These are phyloP conservation scores for Mungos mungo DNA, from an alignment of 2,113 vertebrate genomes.

Conservation along the genomic window DNA sequence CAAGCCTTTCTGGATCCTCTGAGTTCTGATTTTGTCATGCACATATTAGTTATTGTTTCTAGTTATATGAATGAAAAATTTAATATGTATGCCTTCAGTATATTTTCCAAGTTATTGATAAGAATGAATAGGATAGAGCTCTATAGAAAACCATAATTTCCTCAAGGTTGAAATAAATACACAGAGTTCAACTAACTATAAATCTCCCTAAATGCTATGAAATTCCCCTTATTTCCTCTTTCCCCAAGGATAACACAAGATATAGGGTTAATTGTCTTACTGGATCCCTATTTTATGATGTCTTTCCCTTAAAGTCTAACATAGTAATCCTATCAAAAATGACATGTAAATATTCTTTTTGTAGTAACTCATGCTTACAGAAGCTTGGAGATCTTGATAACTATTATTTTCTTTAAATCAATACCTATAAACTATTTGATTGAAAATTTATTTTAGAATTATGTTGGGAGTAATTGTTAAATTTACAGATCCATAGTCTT, in stretches of 20 bases:
- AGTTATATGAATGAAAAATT: background rate
- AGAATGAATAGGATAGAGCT: background rate
- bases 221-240: background rate
- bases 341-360: slow-evolving; percentile 6
- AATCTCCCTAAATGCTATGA: background rate
- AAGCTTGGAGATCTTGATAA: background rate
- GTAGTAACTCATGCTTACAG: background rate
- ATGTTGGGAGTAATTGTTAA: background rate
- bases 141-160: background rate
- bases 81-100: background rate
- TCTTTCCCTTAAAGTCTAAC: slow-evolving; percentile 36
- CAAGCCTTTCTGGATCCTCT: background rate
- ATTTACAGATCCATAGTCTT: slow-evolving; percentile 12
- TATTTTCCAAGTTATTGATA: slow-evolving; percentile 37
- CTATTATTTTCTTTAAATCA: background rate
- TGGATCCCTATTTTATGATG: background rate
- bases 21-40: background rate
- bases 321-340: slow-evolving; percentile 38
- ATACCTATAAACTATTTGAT: slow-evolving; percentile 2
- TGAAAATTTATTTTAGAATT: slow-evolving; percentile 52
- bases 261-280: background rate
- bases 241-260: background rate
- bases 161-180: slow-evolving; percentile 1
- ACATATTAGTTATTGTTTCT: background rate
- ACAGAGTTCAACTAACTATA: slow-evolving; percentile 13